These are phyloP conservation scores for Piaya cayana DNA, from an alignment of 2,113 vertebrate genomes.

Conservation along the genomic window DNA sequence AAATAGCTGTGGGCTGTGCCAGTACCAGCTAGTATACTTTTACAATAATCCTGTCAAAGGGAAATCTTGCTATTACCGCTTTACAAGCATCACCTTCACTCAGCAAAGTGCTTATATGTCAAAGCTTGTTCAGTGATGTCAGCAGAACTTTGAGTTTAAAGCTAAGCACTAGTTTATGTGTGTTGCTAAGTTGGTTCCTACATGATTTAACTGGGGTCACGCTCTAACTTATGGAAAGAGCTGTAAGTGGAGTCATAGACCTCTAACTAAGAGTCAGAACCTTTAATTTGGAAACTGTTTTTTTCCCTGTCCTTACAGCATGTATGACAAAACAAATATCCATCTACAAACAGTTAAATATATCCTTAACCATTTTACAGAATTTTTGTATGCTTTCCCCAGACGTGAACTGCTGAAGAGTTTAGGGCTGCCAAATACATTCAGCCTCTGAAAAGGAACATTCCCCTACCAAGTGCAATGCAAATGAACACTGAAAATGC, in stretches of 20 bases:
- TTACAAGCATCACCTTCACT: background rate
- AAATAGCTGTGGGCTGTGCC: background rate
- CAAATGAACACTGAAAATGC: constrained; percentile 8
- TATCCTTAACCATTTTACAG: background rate
- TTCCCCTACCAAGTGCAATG: background rate
- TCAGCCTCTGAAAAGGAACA: constrained; percentile 15
- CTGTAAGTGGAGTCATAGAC: background rate
- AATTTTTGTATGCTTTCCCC: background rate
- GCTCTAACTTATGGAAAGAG: background rate
- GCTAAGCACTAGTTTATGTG: background rate
- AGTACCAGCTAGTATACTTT: background rate
- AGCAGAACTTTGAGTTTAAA: background rate
- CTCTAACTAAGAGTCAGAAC: background rate
- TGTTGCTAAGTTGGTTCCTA: background rate
- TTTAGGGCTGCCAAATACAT: constrained; percentile 17
- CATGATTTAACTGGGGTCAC: background rate
- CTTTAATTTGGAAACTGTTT: background rate
- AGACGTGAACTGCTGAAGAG: background rate
- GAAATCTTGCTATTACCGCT: background rate
- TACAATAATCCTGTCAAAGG: background rate
- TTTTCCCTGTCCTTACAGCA: background rate
- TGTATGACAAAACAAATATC: background rate
- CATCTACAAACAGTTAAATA: background rate
- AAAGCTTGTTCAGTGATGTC: background rate
- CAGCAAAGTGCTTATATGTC: background rate